These are phyloP conservation scores for Carcina quercana DNA, from an alignment of 2,888 invertebrate species.

Conservation along the genomic window DNA sequence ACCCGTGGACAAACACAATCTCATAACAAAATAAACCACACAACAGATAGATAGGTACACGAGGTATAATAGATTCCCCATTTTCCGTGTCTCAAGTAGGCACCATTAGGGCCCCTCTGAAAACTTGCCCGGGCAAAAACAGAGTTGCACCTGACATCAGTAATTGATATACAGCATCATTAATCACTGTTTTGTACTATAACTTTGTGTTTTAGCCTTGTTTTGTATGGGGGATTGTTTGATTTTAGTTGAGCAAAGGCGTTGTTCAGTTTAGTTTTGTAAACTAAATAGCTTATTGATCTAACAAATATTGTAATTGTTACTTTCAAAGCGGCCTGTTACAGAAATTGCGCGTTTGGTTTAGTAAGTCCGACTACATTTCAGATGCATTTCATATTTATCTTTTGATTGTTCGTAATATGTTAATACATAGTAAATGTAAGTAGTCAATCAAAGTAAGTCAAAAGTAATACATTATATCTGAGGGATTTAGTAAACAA, in stretches of 20 bases:
- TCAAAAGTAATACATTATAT: no score
- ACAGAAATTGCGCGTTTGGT: no score
- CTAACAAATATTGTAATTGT: no score
- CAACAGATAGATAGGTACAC: not conserved
- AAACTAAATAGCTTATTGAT: no score
- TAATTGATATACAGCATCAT: slow-evolving; percentile 22
- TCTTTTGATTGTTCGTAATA: no score
- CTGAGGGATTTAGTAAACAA: no score
- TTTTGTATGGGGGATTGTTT: slow-evolving; percentile 1
- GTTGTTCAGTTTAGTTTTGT: no score
- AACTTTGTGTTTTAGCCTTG: slow-evolving; percentile 2
- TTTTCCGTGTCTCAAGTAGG: slow-evolving; percentile 12
- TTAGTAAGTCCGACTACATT: no score
- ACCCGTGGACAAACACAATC: not conserved
- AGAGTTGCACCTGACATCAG: slow-evolving; percentile 19
- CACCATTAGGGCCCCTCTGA: slow-evolving; percentile 17
- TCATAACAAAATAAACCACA: not conserved
- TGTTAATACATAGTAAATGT: no score
- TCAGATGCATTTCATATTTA: no score
- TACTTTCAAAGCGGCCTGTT: no score
- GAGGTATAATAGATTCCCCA: slow-evolving; percentile 3
- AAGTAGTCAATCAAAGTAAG: no score
- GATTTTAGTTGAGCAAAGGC: not conserved
- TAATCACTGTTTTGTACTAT: slow-evolving; percentile 14
- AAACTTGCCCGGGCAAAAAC: slow-evolving; percentile 10